Percentiles rank a stretch among this genome's conserved stretches.
Conservation (phyloP, 1,140 invertebrate genomes). For the Mamestra configurata region DNA sequence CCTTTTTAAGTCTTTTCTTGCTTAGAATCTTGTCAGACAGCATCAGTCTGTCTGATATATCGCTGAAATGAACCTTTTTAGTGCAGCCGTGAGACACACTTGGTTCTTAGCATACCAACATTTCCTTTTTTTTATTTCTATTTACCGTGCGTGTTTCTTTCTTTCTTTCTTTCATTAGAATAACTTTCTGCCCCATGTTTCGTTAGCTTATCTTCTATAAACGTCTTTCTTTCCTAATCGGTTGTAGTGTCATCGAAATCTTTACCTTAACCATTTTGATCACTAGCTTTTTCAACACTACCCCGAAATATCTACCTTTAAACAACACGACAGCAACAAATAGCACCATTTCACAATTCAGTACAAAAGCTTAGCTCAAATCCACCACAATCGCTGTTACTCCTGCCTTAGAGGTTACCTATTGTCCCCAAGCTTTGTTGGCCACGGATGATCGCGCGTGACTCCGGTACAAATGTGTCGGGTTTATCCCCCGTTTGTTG, state of each 20-base stretch:
- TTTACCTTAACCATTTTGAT: not conserved
- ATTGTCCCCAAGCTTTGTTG: slow-evolving; percentile 68
- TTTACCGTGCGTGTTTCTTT: too few relatives aligned
- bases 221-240: not conserved
- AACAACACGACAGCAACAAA: slow-evolving; percentile 22
- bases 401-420: slow-evolving; percentile 28
- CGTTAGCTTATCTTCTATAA: not conserved
- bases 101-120: too few relatives aligned
- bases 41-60: too few relatives aligned
- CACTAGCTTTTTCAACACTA: not conserved
- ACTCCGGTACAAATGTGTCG: slow-evolving; percentile 68
- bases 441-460: slow-evolving; percentile 78
- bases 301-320: not conserved
- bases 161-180: too few relatives aligned
- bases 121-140: too few relatives aligned
- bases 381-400: slow-evolving; percentile 37
- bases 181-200: too few relatives aligned
- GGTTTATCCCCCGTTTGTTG: slow-evolving; percentile 63
- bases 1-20: not conserved
- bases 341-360: slow-evolving; percentile 18
- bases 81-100: too few relatives aligned
- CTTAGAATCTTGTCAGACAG: not conserved
- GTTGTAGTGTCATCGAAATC: not conserved
- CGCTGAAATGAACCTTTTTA: too few relatives aligned
- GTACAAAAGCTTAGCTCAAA: slow-evolving; percentile 19